Evolutionary conservation across 2,113 vertebrate species (phyloP).

Genomic region (Nanorana parkeri): DNA sequence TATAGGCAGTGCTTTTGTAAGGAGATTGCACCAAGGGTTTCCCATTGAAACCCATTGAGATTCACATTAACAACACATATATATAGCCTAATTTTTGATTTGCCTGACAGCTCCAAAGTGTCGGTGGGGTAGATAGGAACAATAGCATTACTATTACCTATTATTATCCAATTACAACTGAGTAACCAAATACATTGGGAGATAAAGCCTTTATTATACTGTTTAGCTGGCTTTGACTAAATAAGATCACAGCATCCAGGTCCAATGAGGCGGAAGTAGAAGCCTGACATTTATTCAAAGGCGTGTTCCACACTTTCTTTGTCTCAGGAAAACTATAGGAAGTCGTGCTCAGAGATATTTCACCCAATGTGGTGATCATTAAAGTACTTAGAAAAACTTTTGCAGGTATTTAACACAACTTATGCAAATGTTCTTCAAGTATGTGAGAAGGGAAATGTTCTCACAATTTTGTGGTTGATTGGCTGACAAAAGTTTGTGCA

Average conservation of each 20-base stretch:
- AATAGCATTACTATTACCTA: conserved; percentile 40
- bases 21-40: conserved; percentile 19
- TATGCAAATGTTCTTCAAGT: no score
- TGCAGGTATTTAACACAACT: no score
- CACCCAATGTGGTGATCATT: no score
- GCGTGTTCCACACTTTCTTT: conserved; percentile 14
- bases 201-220: conserved; percentile 18
- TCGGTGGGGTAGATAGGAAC: conserved; percentile 14
- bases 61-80: conserved; percentile 40
- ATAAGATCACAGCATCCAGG: conserved; percentile 32
- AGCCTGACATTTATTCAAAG: conserved; percentile 40
- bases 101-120: conserved; percentile 21
- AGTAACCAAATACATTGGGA: conserved; percentile 48
- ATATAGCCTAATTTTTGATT: conserved; percentile 51
- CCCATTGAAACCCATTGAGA: conserved; percentile 14
- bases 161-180: conserved; percentile 53
- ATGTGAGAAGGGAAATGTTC: no score
- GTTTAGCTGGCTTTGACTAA: conserved; percentile 40
- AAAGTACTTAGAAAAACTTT: no score
- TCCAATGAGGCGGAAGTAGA: conserved; percentile 35
- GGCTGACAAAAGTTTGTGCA: no score
- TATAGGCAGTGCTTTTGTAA: conserved; percentile 44
- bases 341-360: not conserved
- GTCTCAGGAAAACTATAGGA: conserved; percentile 3
- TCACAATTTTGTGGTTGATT: no score